Conservation (phyloP, 2,113 vertebrate species). For the Brienomyrus brachyistius region DNA sequence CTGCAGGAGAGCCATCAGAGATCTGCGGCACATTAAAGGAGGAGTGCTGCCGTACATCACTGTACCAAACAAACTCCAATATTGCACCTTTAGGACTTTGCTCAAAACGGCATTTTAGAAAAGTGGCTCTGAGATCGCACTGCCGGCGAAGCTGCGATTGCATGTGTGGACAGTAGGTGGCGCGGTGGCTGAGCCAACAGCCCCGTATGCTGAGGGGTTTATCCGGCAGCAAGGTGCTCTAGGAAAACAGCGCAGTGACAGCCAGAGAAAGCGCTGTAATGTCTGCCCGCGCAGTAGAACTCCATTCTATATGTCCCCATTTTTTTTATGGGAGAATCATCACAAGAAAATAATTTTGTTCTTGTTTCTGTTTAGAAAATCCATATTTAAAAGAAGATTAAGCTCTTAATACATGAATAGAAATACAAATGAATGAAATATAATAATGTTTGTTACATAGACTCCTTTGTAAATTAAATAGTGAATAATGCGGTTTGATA, state of each 20-base stretch:
- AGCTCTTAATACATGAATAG: neutral
- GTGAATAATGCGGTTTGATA: neutral
- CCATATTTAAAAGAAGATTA: neutral
- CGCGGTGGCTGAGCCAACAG: neutral
- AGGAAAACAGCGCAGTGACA: neutral
- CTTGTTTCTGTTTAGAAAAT: too few species aligned
- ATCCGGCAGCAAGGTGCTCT: neutral
- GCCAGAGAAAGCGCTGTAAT: neutral
- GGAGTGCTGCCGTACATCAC: neutral
- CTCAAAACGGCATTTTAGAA: neutral
- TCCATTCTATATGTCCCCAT: neutral
- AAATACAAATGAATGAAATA: neutral
- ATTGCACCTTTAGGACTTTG: neutral
- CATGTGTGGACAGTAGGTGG: neutral
- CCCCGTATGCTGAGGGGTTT: neutral
- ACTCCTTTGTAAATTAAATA: neutral
- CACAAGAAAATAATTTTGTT: too few species aligned
- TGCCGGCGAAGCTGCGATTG: neutral
- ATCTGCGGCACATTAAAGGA: neutral
- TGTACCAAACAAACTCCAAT: neutral
- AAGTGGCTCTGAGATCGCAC: neutral
- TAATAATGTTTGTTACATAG: neutral
- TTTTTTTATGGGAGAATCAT: neutral
- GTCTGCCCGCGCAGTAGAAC: neutral
- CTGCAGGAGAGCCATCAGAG: neutral